phyloP scores from a whole-genome alignment of 2,113 vertebrate species.

The Chlamydotis undulata region DNA sequence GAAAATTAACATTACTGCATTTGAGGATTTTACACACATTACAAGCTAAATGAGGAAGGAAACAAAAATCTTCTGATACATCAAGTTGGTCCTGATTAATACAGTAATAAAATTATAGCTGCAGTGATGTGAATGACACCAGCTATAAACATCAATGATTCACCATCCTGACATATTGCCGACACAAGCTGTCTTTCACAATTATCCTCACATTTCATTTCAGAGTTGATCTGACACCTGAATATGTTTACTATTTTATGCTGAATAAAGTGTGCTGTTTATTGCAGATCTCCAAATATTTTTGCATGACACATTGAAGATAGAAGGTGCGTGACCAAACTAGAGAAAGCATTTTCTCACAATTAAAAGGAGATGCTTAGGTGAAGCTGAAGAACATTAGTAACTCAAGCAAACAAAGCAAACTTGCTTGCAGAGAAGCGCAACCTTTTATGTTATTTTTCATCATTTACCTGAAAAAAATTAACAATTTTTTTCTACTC shows the following conservation, averaged over 20 bases:
- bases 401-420: neutral
- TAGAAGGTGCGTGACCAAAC: neutral
- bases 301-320: neutral
- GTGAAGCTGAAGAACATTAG: neutral
- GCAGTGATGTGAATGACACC: neutral
- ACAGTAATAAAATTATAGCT: conserved; percentile 1
- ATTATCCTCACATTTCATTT: neutral
- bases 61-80: neutral
- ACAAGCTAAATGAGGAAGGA: neutral
- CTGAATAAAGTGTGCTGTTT: neutral
- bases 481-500: rapidly evolving
- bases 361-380: neutral
- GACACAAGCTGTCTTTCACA: neutral
- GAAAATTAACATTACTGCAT: neutral
- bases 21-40: neutral
- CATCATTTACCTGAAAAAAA: neutral
- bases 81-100: neutral
- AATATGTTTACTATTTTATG: neutral
- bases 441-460: neutral
- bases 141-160: conserved; percentile 6
- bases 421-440: neutral
- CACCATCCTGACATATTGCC: neutral
- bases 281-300: neutral
- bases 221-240: neutral
- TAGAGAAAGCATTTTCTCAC: neutral